phyloP scores from a whole-genome alignment of 2,113 vertebrate genomes.

The Gambusia affinis region DNA sequence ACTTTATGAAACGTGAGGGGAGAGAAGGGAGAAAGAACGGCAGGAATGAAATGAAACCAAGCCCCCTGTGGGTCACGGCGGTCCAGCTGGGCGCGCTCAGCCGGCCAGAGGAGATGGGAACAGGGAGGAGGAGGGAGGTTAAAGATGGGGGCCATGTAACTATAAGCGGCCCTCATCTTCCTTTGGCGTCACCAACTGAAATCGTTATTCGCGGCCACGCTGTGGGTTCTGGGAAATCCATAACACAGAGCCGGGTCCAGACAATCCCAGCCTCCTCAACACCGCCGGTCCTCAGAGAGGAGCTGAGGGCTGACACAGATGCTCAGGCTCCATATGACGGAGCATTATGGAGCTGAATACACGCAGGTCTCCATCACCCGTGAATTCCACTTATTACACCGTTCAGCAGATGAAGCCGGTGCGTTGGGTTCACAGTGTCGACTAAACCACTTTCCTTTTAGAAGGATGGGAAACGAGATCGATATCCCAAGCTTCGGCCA shows the following conservation, averaged over 20 bases:
- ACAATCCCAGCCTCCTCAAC: neutral
- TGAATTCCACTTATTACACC: neutral
- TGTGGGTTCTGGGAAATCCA: constrained; percentile 49
- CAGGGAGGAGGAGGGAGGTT: constrained; percentile 21
- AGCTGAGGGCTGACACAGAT: constrained; percentile 8
- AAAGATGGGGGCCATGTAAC: constrained; percentile 42
- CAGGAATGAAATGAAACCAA: constrained; percentile 59
- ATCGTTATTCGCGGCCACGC: constrained; percentile 55
- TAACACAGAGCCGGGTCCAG: constrained; percentile 10
- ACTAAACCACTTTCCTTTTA: constrained; percentile 4
- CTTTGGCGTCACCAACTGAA: constrained; percentile 37
- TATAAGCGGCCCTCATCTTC: constrained; percentile 43
- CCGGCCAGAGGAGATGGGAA: neutral
- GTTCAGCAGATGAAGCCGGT: neutral
- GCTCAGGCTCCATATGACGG: constrained; percentile 12
- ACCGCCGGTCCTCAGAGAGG: neutral
- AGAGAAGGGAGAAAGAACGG: constrained; percentile 16
- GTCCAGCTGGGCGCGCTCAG: constrained; percentile 10
- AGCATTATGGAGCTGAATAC: constrained; percentile 5
- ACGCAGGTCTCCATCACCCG: neutral
- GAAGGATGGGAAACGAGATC: constrained; percentile 4
- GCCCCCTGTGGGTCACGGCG: constrained; percentile 42
- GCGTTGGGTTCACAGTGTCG: neutral
- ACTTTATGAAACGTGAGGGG: constrained; percentile 57
- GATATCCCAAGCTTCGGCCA: neutral